A percentile compares a stretch with the other conserved stretches of the same genome.
Evolutionary conservation across 2,113 vertebrate species (phyloP).

Genomic region (Octodon degus): DNA sequence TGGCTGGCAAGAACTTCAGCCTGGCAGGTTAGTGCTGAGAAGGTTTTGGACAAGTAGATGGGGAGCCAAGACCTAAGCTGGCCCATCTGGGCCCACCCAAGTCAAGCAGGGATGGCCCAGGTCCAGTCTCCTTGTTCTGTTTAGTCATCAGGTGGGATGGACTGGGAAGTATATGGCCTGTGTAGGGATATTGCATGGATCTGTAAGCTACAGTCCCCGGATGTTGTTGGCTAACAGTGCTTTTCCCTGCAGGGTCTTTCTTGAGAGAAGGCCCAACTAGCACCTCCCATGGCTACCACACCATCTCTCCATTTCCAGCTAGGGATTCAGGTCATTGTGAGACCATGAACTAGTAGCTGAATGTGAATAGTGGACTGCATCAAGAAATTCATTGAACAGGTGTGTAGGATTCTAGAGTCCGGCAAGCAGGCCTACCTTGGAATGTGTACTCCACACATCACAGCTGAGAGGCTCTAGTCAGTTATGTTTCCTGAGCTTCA

Average conservation of each 20-base stretch:
- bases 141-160: not conserved
- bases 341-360: not conserved
- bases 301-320: conserved; percentile 43
- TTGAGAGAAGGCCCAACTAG: not conserved
- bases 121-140: not conserved
- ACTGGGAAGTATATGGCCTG: not conserved
- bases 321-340: conserved; percentile 12
- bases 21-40: not conserved
- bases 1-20: not conserved
- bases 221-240: not conserved
- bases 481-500: conserved; percentile 34
- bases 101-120: not conserved
- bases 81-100: not conserved
- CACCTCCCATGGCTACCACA: not conserved
- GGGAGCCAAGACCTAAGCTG: not conserved
- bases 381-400: not conserved
- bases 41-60: not conserved
- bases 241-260: not conserved
- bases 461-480: not conserved
- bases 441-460: not conserved
- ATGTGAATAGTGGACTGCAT: conserved; percentile 43
- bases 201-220: not conserved
- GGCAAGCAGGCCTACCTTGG: not conserved
- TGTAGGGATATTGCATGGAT: not conserved
- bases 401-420: conserved; percentile 31